Percentiles rank a stretch among this genome's conserved stretches.
Evolutionary conservation across 1,140 invertebrate genomes (phyloP).

Genomic region (Elysia chlorotica): DNA sequence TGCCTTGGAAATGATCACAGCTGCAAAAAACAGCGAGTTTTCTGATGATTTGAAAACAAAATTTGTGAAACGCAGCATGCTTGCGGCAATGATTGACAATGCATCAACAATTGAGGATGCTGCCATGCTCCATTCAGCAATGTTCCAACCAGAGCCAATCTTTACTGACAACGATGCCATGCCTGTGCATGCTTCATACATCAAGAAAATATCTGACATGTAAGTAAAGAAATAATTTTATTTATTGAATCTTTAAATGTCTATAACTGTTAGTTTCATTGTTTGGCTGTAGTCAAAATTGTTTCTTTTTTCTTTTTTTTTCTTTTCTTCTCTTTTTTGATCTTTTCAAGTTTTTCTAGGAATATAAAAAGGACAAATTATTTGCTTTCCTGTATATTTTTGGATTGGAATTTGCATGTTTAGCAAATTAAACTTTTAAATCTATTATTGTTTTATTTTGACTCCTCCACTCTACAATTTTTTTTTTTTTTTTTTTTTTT

Average conservation of each 20-base stretch:
- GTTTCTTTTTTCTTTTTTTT: not conserved
- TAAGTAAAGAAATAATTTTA: not conserved
- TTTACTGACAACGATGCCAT: not conserved
- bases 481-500: no score
- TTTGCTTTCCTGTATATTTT: no score
- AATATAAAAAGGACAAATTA: no score
- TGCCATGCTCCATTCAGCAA: not conserved
- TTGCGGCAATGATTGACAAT: not conserved
- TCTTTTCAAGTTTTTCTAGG: no score
- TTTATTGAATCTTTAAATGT: not conserved
- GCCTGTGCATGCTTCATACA: not conserved
- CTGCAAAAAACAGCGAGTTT: not conserved
- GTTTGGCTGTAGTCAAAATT: not conserved
- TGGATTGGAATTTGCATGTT: no score
- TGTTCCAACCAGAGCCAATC: not conserved
- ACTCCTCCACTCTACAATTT: no score
- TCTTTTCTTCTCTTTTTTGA: no score
- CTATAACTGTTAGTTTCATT: not conserved
- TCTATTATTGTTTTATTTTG: no score
- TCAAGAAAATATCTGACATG: not conserved
- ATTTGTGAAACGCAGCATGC: not conserved
- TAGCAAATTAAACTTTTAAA: no score
- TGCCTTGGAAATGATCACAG: conserved; percentile 5
- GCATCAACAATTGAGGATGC: not conserved
- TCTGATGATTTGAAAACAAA: not conserved